A percentile compares a stretch with the other conserved stretches of the same genome.
Evolutionary conservation across 2,888 invertebrate species (phyloP).

Genomic region (Netelia inedita): DNA sequence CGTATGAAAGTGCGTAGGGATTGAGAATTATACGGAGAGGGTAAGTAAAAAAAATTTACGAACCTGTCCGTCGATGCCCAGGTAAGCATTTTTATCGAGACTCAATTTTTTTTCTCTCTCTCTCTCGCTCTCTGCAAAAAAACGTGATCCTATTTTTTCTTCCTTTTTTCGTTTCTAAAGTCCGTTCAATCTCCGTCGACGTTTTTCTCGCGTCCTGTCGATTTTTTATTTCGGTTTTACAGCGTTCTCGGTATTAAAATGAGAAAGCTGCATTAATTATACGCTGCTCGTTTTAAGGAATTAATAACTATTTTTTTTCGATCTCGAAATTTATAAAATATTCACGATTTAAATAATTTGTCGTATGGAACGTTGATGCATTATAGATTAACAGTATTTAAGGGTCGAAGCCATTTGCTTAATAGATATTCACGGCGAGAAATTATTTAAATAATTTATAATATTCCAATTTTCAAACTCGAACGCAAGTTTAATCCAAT

Average conservation of each 20-base stretch:
- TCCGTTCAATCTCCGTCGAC: constrained; percentile 11
- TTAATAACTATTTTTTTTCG: too few species aligned
- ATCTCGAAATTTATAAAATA: too few species aligned
- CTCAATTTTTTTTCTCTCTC: constrained; percentile 41
- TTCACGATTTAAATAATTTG: too few species aligned
- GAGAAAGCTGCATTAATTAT: too few species aligned
- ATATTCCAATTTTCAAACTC: not conserved
- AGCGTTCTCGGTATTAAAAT: too few species aligned
- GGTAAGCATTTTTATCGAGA: constrained; percentile 60
- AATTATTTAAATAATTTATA: not conserved
- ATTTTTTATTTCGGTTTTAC: not conserved
- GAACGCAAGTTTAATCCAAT: too few species aligned
- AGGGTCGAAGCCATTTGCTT: not conserved
- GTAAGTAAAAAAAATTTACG: constrained; percentile 19
- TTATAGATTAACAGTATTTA: too few species aligned
- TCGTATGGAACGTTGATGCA: too few species aligned
- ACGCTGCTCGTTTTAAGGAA: too few species aligned
- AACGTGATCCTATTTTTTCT: not conserved
- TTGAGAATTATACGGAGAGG: constrained; percentile 17
- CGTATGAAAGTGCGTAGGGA: constrained; percentile 37
- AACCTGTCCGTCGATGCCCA: constrained; percentile 19
- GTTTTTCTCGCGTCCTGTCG: not conserved
- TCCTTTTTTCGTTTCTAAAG: not conserved
- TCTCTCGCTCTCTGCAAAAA: not conserved
- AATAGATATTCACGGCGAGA: not conserved